These are phyloP conservation scores for Synodontis membranacea DNA, from an alignment of 2,113 vertebrate genomes.

Conservation along the genomic window DNA sequence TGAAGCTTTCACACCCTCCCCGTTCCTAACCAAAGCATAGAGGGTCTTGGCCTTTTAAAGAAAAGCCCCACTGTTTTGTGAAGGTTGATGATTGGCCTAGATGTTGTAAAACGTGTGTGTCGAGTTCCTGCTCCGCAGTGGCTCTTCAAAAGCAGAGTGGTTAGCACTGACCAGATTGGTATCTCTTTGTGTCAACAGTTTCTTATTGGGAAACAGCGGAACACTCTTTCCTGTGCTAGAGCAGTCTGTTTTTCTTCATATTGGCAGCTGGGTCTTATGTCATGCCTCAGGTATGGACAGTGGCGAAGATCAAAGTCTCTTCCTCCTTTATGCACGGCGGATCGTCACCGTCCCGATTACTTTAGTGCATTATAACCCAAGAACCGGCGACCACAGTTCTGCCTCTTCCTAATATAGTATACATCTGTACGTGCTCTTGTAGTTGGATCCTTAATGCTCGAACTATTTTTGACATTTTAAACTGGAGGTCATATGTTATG, in stretches of 20 bases:
- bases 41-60: constrained; percentile 38
- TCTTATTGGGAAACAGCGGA: constrained; percentile 47
- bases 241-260: constrained; percentile 69
- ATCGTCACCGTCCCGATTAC: constrained; percentile 63
- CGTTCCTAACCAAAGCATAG: constrained; percentile 27
- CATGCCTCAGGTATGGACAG: constrained; percentile 72
- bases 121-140: constrained; percentile 48
- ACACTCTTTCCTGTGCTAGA: constrained; percentile 14
- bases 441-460: neutral
- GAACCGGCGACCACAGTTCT: constrained; percentile 57
- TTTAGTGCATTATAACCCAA: constrained; percentile 58
- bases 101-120: constrained; percentile 41
- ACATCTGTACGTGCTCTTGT: constrained; percentile 5
- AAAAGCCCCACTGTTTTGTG: constrained; percentile 27
- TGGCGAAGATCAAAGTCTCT: constrained; percentile 66
- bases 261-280: constrained; percentile 64
- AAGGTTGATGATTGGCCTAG: constrained; percentile 48
- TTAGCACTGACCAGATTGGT: constrained; percentile 59
- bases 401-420: constrained; percentile 48
- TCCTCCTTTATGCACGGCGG: constrained; percentile 43
- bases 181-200: constrained; percentile 61
- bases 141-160: constrained; percentile 50
- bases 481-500: neutral
- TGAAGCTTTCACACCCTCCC: constrained; percentile 41
- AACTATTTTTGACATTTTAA: neutral